Evolutionary conservation across 2,888 invertebrate genomes (phyloP).

Genomic region (Diogma glabrata): DNA sequence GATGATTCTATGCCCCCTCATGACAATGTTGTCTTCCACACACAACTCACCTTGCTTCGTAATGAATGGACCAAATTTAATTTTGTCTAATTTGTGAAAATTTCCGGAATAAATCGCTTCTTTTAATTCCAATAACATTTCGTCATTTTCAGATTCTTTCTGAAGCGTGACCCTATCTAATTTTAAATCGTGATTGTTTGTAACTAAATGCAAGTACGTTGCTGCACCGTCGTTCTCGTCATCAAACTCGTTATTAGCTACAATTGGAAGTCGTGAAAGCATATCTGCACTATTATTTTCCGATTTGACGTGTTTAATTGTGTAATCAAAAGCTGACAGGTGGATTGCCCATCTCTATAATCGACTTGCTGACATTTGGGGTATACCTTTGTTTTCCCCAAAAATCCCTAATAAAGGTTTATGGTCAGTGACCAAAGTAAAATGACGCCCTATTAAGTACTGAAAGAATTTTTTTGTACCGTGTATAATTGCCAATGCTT

Average conservation of each 20-base stretch:
- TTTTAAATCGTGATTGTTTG: not conserved
- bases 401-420: constrained; percentile 16
- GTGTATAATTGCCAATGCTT: constrained; percentile 18
- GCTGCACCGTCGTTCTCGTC: not conserved
- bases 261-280: constrained; percentile 1
- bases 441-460: constrained; percentile 16
- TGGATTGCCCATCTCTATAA: not conserved
- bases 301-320: not conserved
- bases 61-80: too few species aligned
- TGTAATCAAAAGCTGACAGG: not conserved
- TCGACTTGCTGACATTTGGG: not conserved
- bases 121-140: not conserved
- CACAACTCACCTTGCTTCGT: too few species aligned
- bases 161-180: not conserved
- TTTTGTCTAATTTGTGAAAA: not conserved
- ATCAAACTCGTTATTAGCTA: not conserved
- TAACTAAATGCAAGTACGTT: constrained; percentile 1
- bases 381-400: constrained; percentile 13
- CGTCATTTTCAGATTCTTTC: not conserved
- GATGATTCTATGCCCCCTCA: not conserved
- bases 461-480: constrained; percentile 18
- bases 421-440: constrained; percentile 16
- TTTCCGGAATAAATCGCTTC: constrained; percentile 1
- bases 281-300: not conserved
- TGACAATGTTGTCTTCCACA: not conserved